phyloP scores from a whole-genome alignment of 37 sponge, comb jelly and placozoan species.

The Chondrosia reniformis region DNA sequence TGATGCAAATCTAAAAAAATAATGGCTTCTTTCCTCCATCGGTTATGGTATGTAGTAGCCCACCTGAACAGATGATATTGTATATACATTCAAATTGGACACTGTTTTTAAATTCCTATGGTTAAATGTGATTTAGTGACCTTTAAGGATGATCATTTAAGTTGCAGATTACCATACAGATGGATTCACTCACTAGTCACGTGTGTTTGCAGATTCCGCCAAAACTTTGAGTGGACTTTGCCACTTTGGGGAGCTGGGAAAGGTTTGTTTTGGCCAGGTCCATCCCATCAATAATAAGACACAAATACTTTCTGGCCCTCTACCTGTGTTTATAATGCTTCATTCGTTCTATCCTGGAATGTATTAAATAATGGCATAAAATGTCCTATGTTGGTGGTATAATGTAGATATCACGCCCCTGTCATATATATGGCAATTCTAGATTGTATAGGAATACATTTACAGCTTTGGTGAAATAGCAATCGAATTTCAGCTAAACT shows the following conservation, averaged over 20 bases:
- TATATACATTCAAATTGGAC: too few species aligned
- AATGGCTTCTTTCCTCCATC: constrained; percentile 3
- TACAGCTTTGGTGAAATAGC: too few species aligned
- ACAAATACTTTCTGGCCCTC: constrained; percentile 45
- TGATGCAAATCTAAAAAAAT: constrained; percentile 2
- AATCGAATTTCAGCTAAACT: too few species aligned
- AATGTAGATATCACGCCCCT: too few species aligned
- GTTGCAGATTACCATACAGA: too few species aligned
- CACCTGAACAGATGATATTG: neutral
- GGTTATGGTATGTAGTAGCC: neutral
- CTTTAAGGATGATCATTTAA: too few species aligned
- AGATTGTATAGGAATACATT: too few species aligned
- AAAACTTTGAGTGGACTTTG: constrained; percentile 35
- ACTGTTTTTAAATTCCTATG: too few species aligned
- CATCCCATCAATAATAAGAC: constrained; percentile 65
- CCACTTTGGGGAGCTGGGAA: neutral
- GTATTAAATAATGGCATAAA: too few species aligned
- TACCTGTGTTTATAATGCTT: constrained; percentile 50
- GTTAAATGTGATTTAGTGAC: too few species aligned
- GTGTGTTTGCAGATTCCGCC: constrained; percentile 45
- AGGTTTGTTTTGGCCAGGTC: constrained; percentile 57
- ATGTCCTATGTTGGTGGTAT: too few species aligned
- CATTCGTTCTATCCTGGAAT: constrained; percentile 32
- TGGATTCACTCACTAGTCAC: constrained; percentile 29
- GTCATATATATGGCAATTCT: too few species aligned